Percentiles rank a stretch among this genome's conserved stretches.
Conservation (phyloP, 2,888 invertebrate species). For the Tholera decimalis region DNA sequence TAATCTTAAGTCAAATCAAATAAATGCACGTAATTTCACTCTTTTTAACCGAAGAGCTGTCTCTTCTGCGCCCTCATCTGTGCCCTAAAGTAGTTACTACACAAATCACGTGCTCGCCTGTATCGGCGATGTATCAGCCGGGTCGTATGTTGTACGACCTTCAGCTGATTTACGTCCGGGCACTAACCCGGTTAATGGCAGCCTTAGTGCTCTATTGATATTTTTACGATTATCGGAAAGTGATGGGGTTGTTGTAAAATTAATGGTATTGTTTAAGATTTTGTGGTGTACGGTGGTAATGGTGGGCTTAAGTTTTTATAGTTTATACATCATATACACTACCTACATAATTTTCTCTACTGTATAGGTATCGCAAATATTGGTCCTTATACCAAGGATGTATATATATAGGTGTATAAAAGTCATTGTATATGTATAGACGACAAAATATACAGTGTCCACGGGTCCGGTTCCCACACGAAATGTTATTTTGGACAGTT, state of each 20-base stretch:
- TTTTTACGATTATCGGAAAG: constrained; percentile 48
- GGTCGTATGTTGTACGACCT: constrained; percentile 75
- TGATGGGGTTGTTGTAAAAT: constrained; percentile 33
- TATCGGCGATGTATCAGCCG: constrained; percentile 78
- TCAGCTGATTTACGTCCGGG: constrained; percentile 81
- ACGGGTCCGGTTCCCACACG: too few relatives aligned
- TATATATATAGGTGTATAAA: too few relatives aligned
- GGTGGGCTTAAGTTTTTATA: neutral
- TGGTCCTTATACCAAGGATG: too few relatives aligned
- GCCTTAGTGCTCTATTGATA: constrained; percentile 57
- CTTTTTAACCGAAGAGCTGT: neutral
- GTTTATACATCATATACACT: neutral
- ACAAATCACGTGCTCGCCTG: constrained; percentile 79
- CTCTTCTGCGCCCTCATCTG: constrained; percentile 45
- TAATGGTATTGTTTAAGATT: constrained; percentile 24
- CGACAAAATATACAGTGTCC: too few relatives aligned
- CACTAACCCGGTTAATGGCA: constrained; percentile 63
- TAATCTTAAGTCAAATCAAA: too few relatives aligned
- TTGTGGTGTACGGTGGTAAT: too few relatives aligned
- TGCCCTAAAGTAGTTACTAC: constrained; percentile 67
- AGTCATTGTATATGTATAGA: too few relatives aligned
- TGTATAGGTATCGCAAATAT: too few relatives aligned
- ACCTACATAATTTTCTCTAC: neutral
- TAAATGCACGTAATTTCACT: too few relatives aligned
- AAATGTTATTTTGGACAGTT: too few relatives aligned